Evolutionary conservation across 2,113 vertebrate species (phyloP).

Genomic region (Nematolebias whitei): DNA sequence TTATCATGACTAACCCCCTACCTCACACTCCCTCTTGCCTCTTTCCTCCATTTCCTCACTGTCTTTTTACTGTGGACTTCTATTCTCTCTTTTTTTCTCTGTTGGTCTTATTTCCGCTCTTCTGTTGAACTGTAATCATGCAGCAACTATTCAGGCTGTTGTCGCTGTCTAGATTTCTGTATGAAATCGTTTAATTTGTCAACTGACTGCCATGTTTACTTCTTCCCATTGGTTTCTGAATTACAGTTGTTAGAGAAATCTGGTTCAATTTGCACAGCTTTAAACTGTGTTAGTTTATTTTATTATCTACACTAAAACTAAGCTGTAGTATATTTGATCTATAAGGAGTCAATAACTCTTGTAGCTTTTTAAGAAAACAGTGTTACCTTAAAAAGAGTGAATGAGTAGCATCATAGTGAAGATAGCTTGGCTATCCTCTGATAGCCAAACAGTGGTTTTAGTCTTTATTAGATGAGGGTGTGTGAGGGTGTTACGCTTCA

Average conservation of each 20-base stretch:
- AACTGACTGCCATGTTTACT: constrained; percentile 31
- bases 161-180: not conserved
- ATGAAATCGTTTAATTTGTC: constrained; percentile 11
- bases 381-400: too few species aligned
- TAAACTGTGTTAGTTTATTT: constrained; percentile 37
- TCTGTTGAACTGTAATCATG: constrained; percentile 1
- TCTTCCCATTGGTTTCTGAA: constrained; percentile 13
- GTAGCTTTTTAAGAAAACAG: too few species aligned
- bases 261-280: constrained; percentile 18
- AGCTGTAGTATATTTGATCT: constrained; percentile 45
- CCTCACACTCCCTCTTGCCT: constrained; percentile 2
- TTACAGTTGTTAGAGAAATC: constrained; percentile 18
- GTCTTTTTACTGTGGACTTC: not conserved
- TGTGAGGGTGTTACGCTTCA: too few species aligned
- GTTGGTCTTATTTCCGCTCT: not conserved
- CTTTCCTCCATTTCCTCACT: constrained; percentile 15
- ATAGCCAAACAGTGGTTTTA: too few species aligned
- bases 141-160: not conserved
- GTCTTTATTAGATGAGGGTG: too few species aligned
- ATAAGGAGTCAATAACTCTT: constrained; percentile 1
- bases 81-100: not conserved
- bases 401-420: too few species aligned
- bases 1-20: constrained; percentile 61
- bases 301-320: constrained; percentile 32
- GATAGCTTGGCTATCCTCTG: too few species aligned